These are phyloP conservation scores for Scleropages formosus DNA, from an alignment of 2,797 vertebrate species.

Conservation along the genomic window DNA sequence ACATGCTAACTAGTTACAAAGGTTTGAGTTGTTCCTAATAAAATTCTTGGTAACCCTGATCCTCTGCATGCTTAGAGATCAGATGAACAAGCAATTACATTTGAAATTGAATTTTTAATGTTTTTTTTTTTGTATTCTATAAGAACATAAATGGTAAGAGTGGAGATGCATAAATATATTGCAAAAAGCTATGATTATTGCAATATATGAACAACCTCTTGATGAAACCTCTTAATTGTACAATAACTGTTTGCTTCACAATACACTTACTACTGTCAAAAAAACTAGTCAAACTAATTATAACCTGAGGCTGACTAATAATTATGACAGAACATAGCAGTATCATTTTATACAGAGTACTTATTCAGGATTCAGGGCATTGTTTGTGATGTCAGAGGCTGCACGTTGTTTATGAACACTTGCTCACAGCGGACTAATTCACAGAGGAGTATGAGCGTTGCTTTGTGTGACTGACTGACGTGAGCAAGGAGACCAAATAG, in stretches of 20 bases:
- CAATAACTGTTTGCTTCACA: too few relatives aligned
- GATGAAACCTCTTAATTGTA: too few relatives aligned
- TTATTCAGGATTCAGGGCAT: neutral
- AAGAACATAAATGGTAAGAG: too few relatives aligned
- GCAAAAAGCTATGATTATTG: too few relatives aligned
- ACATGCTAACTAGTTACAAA: slow-evolving; percentile 32
- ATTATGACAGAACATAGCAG: neutral
- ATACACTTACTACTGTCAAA: too few relatives aligned
- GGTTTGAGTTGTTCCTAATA: slow-evolving; percentile 60
- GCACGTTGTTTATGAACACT: neutral
- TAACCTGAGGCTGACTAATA: too few relatives aligned
- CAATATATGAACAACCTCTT: too few relatives aligned
- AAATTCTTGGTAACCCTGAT: slow-evolving; percentile 66
- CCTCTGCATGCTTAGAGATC: slow-evolving; percentile 48
- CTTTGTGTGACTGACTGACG: neutral
- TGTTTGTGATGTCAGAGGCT: neutral
- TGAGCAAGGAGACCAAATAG: slow-evolving; percentile 2
- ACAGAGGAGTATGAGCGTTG: neutral
- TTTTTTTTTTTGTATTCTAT: neutral
- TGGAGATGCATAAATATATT: too few relatives aligned
- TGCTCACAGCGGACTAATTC: slow-evolving; percentile 17
- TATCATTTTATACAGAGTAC: neutral
- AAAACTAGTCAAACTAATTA: too few relatives aligned
- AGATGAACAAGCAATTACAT: slow-evolving; percentile 60
- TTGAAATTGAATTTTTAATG: slow-evolving; percentile 31